Percentiles rank a stretch among this genome's conserved stretches.
These are phyloP conservation scores for Chionomys nivalis DNA, from an alignment of 2,113 vertebrate genomes.

Conservation along the genomic window DNA sequence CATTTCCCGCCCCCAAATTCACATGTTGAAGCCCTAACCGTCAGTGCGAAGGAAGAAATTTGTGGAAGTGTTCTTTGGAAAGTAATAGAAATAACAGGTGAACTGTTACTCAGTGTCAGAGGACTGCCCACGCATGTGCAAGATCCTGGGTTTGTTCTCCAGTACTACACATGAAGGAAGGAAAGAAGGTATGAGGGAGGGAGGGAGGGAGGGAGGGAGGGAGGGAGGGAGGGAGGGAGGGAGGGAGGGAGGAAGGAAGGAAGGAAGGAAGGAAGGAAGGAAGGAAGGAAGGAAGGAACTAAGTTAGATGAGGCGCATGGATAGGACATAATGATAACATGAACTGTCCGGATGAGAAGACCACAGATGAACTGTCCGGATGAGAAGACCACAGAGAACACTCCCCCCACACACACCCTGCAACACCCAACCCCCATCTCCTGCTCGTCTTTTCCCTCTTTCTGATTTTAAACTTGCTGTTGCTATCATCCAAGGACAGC, in stretches of 20 bases:
- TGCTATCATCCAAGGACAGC: background rate
- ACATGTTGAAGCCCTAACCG: background rate
- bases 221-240: accelerated
- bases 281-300: background rate
- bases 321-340: background rate
- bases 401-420: too few species aligned
- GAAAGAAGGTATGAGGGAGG: background rate
- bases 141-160: background rate
- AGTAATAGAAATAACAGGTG: background rate
- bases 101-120: background rate
- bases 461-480: background rate
- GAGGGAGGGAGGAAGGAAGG: background rate
- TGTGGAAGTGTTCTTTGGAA: background rate
- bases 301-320: background rate
- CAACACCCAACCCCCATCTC: background rate
- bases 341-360: background rate
- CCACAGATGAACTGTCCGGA: background rate
- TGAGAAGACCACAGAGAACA: background rate
- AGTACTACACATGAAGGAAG: background rate
- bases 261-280: too few species aligned
- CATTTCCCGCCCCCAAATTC: background rate
- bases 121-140: background rate
- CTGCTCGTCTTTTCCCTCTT: background rate
- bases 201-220: accelerated
- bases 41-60: background rate